phyloP scores from a whole-genome alignment of 1,140 invertebrate species.

The Gryllus bimaculatus region DNA sequence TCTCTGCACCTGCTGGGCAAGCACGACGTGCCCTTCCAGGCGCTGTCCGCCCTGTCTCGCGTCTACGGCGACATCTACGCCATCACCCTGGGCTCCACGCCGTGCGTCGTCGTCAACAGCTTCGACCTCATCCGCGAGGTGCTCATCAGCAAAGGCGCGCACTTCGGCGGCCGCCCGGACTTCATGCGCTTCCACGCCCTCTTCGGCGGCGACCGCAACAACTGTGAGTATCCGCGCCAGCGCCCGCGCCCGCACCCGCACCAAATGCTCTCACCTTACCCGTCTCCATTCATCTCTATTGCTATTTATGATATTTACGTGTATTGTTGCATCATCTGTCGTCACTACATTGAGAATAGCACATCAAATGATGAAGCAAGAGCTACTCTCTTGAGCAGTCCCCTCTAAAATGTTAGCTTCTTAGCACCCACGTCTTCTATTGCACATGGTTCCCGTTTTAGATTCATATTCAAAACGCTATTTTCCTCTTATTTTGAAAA shows the following conservation, averaged over 20 bases:
- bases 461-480: too few relatives aligned
- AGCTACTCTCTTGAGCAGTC: too few relatives aligned
- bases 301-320: too few relatives aligned
- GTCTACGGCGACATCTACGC: constrained; percentile 67
- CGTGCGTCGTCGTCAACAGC: constrained; percentile 68
- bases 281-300: not conserved
- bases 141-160: constrained; percentile 65
- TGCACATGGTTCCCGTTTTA: too few relatives aligned
- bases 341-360: too few relatives aligned
- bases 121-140: constrained; percentile 65
- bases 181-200: constrained; percentile 64
- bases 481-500: too few relatives aligned
- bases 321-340: too few relatives aligned
- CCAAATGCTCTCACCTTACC: not conserved
- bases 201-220: constrained; percentile 64
- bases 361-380: too few relatives aligned
- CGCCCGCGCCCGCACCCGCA: not conserved
- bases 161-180: constrained; percentile 71
- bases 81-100: constrained; percentile 55
- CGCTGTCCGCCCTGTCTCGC: constrained; percentile 56
- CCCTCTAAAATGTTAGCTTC: too few relatives aligned
- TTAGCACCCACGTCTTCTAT: too few relatives aligned
- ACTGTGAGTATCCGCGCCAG: constrained; percentile 53
- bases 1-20: constrained; percentile 56
- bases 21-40: constrained; percentile 56